Conservation (phyloP, 2,113 vertebrate species). For the Romanogobio albipinnatus region DNA sequence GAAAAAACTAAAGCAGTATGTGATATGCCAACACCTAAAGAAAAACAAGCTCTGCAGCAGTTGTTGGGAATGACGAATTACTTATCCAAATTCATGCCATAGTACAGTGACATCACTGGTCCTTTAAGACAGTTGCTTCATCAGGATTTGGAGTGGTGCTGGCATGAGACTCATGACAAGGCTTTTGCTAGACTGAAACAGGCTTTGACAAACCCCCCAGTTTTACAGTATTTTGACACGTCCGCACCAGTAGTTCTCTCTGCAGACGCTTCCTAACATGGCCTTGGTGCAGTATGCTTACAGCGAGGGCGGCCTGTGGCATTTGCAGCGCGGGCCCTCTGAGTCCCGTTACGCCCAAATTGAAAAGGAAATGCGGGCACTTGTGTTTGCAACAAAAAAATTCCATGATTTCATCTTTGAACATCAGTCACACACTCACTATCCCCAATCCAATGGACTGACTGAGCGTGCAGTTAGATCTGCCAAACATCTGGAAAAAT, state of each 20-base stretch:
- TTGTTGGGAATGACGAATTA: background rate
- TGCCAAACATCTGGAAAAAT: background rate
- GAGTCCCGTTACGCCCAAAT: conserved; percentile 29
- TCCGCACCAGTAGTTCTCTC: conserved; percentile 7
- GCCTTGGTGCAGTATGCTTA: conserved; percentile 24
- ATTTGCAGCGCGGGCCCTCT: background rate
- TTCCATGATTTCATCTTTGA: background rate
- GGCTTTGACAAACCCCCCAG: conserved; percentile 12
- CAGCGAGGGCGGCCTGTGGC: background rate
- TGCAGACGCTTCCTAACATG: no score
- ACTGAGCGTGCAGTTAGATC: background rate
- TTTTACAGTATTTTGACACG: conserved; percentile 29
- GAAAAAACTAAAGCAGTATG: no score
- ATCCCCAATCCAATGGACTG: background rate
- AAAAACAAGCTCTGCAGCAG: no score
- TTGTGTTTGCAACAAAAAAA: no score
- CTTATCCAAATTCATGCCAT: no score
- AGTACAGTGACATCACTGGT: no score
- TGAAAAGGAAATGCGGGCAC: conserved; percentile 16
- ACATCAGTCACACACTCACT: background rate
- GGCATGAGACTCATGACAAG: background rate
- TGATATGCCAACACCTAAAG: no score
- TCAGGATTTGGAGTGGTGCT: no score
- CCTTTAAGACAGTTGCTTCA: no score
- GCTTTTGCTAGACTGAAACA: background rate